A percentile compares a stretch with the other conserved stretches of the same genome.
These are phyloP conservation scores for Cheilosia scutellata DNA, from an alignment of 2,888 invertebrate genomes.

Conservation along the genomic window DNA sequence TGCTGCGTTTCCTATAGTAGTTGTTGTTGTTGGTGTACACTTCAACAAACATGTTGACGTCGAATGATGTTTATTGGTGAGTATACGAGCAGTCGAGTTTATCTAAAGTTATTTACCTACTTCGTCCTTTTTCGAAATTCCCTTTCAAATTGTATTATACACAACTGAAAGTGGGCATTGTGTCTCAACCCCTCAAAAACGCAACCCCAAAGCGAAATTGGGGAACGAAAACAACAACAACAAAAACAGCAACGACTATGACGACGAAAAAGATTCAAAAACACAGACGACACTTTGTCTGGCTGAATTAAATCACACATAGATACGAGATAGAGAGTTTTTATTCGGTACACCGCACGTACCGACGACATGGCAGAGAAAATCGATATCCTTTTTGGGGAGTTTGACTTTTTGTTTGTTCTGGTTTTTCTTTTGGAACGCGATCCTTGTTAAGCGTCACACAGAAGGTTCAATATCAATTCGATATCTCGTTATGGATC, in stretches of 20 bases:
- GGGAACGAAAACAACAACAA: conserved; percentile 22
- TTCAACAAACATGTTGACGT: conserved; percentile 81
- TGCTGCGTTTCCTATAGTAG: conserved; percentile 21
- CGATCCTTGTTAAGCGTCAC: conserved; percentile 24
- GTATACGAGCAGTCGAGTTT: conserved; percentile 65
- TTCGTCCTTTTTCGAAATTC: conserved; percentile 34
- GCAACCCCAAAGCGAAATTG: conserved; percentile 25
- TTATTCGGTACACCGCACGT: background rate
- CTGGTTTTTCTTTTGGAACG: conserved; percentile 6
- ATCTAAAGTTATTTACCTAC: conserved; percentile 56
- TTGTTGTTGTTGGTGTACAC: conserved; percentile 28
- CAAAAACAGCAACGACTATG: too few species aligned
- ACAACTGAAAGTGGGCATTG: conserved; percentile 46
- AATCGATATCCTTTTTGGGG: conserved; percentile 67
- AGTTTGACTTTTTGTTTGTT: conserved; percentile 1
- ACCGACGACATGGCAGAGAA: conserved; percentile 21
- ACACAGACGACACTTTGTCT: conserved; percentile 75
- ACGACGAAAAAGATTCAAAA: conserved; percentile 43
- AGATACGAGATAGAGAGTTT: background rate
- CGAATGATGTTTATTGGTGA: conserved; percentile 82
- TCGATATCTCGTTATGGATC: conserved; percentile 58
- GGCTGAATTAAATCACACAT: conserved; percentile 66
- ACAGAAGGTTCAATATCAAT: conserved; percentile 67
- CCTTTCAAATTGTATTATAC: conserved; percentile 37
- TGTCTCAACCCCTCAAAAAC: background rate